These are phyloP conservation scores for Priocnemis perturbator DNA, from an alignment of 2,888 invertebrate genomes.

Conservation along the genomic window DNA sequence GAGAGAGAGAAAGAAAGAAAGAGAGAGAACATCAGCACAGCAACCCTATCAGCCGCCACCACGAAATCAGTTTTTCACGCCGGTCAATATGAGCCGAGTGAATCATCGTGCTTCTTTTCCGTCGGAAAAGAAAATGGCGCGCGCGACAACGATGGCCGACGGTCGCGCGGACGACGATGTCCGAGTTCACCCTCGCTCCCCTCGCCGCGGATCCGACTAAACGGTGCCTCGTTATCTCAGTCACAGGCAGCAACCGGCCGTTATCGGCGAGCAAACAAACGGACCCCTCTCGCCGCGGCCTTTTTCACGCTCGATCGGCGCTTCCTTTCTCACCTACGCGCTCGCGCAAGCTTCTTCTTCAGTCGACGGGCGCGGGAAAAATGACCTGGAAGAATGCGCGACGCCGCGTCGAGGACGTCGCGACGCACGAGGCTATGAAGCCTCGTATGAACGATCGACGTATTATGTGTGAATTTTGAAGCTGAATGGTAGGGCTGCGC, in stretches of 20 bases:
- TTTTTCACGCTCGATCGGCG: constrained; percentile 29
- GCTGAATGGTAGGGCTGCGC: no score
- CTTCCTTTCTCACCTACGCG: no score
- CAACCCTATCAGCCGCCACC: neutral
- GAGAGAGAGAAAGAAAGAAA: constrained; percentile 15
- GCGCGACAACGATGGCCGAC: constrained; percentile 42
- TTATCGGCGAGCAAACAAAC: constrained; percentile 69
- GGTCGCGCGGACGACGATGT: constrained; percentile 2
- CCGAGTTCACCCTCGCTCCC: constrained; percentile 8
- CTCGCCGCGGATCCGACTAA: constrained; percentile 13
- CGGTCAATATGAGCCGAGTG: constrained; percentile 16
- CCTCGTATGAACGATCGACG: no score
- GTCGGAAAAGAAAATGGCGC: constrained; percentile 55
- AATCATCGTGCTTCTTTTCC: constrained; percentile 25
- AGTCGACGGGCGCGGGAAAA: no score
- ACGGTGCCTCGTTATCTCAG: constrained; percentile 30
- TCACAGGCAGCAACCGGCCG: constrained; percentile 41
- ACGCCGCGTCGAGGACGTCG: no score
- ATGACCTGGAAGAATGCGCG: no score
- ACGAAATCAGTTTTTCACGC: neutral
- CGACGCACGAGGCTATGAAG: no score
- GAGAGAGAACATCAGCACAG: no score
- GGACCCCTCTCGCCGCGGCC: constrained; percentile 46
- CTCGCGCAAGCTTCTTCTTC: no score
- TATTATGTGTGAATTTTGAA: no score